Evolutionary conservation across 2,888 invertebrate species (phyloP), one percentile per base, ranked within the genome.

Genomic region (Ophioninae sp.): DNA sequence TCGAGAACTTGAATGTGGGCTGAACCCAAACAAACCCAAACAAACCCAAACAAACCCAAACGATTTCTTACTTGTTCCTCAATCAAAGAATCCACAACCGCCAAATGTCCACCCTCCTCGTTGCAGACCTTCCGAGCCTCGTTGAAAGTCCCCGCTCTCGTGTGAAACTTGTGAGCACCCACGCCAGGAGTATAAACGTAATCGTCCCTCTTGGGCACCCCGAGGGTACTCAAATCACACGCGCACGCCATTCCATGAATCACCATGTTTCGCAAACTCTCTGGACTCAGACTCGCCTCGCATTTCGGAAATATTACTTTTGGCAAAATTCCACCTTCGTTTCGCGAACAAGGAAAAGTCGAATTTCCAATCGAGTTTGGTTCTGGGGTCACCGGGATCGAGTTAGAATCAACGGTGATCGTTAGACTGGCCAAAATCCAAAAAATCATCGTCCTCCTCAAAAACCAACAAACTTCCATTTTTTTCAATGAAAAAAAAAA

Each of bases 81-180:
- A 30, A 83, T 86, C 56, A 77, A 58, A 6, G 87, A 87, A 82
- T 88, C 87, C 75, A 89, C 86, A 69, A 89, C 78, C 10, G 88
- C 87, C 63, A 92, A 87, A 84, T 92, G 90, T 56, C 89, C 92
- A 9, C 90, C 91, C 81, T 91, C 91, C 64, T 91, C 90, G 85
- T 87, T 91, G 85, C 91, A 91, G 64, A 89, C 76, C 79, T 90
- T 91, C 22, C 91, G 85, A 5, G 91, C 91, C 3, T 88, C 88
- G 83, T 92, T 92, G 90, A 91, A 91, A 13, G 79, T 87, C 51
- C 85, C 85, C 6, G 89, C 89, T 9, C 88, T 86, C 30, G 89
- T 90, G 79, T 91, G 91, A 10, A 91, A 83, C 85, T 92, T 91
- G 84, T 91, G 90, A 9, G 87, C 88, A 7, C 92, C 91, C 20